Evolutionary conservation across 2,888 invertebrate genomes (phyloP).

Genomic region (Rhamphomyia laevipes): DNA sequence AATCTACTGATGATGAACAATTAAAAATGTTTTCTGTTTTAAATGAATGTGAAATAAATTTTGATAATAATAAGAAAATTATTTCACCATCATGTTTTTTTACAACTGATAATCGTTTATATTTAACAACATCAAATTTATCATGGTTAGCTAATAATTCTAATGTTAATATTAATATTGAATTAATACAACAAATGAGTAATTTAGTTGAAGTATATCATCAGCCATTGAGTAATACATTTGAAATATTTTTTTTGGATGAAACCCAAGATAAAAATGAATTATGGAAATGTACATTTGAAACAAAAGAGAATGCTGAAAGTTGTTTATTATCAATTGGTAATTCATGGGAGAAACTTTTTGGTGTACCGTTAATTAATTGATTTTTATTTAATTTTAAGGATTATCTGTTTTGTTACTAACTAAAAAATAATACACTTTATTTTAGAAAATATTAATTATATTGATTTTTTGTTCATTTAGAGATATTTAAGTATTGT

Average conservation of each 20-base stretch:
- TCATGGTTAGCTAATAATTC: constrained; percentile 38
- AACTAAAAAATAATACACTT: background rate
- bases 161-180: constrained; percentile 22
- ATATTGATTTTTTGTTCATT: no score
- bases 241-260: constrained; percentile 41
- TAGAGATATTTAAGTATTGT: no score
- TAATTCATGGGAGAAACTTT: constrained; percentile 43
- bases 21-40: constrained; percentile 38
- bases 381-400: no score
- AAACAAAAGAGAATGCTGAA: constrained; percentile 37
- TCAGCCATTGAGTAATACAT: constrained; percentile 29
- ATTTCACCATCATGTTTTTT: constrained; percentile 28
- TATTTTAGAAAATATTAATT: background rate
- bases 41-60: constrained; percentile 33
- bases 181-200: constrained; percentile 40
- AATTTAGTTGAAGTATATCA: constrained; percentile 41
- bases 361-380: constrained; percentile 39
- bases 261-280: constrained; percentile 40
- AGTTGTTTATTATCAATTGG: constrained; percentile 40
- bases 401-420: constrained; percentile 4
- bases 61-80: constrained; percentile 25
- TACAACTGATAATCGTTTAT: constrained; percentile 35
- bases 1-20: constrained; percentile 25
- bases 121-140: constrained; percentile 37
- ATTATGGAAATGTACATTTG: constrained; percentile 40